phyloP scores from a whole-genome alignment of 2,888 invertebrate species.

The Carcina quercana region DNA sequence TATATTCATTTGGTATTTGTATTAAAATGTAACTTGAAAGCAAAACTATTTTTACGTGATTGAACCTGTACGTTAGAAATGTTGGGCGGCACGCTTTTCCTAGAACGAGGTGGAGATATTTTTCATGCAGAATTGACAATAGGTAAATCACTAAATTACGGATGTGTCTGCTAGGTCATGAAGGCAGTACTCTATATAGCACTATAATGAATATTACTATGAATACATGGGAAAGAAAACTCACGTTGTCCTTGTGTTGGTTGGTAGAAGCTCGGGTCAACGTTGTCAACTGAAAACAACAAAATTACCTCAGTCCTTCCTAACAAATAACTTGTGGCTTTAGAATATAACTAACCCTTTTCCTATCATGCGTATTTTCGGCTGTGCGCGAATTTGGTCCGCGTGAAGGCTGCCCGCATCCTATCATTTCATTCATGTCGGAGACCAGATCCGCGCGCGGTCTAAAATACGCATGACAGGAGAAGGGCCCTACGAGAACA shows the following conservation, averaged over 20 bases:
- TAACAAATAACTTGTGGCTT: neutral
- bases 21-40: too few relatives aligned
- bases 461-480: too few relatives aligned
- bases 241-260: conserved; percentile 4
- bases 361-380: neutral
- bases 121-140: neutral
- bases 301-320: neutral
- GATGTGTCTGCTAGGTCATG: neutral
- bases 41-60: too few relatives aligned
- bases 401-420: neutral
- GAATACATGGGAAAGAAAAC: neutral
- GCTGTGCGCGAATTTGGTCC: neutral
- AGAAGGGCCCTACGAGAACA: too few relatives aligned
- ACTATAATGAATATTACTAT: neutral
- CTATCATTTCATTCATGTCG: too few relatives aligned
- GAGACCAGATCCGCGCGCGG: too few relatives aligned
- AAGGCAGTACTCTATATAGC: neutral
- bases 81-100: neutral
- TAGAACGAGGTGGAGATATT: neutral
- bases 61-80: too few relatives aligned
- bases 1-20: too few relatives aligned
- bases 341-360: neutral
- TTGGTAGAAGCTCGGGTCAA: conserved; percentile 9
- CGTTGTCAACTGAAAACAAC: conserved; percentile 9
- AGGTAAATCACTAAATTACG: neutral